Percentiles rank a stretch among this genome's conserved stretches.
Evolutionary conservation across 2,797 vertebrate species (phyloP).

Genomic region (Strix occidentalis): DNA sequence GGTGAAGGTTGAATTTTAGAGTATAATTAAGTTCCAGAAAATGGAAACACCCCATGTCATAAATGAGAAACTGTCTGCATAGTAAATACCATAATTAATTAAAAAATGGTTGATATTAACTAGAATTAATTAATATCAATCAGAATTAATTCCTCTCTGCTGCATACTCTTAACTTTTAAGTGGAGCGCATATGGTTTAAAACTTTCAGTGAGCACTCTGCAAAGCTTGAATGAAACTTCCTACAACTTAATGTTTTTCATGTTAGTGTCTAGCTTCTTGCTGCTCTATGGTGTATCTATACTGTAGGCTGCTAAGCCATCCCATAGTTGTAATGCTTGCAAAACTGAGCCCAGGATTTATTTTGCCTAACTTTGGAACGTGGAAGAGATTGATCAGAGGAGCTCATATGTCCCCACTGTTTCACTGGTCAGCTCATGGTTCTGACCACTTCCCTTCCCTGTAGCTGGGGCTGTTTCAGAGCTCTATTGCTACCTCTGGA

Average conservation of each 20-base stretch:
- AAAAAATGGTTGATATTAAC: neutral
- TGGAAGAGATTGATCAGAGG: neutral
- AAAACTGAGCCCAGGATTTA: neutral
- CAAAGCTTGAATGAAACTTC: neutral
- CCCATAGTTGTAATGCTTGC: neutral
- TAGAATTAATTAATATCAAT: neutral
- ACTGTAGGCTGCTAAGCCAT: neutral
- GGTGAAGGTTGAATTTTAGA: neutral
- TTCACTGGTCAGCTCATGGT: neutral
- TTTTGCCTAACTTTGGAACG: neutral
- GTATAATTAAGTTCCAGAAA: neutral
- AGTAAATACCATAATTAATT: conserved; percentile 2
- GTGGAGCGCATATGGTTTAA: neutral
- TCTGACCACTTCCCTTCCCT: neutral
- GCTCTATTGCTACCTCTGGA: neutral
- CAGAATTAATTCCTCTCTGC: neutral
- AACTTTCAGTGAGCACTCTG: neutral
- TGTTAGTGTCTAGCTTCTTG: neutral
- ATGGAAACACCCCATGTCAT: neutral
- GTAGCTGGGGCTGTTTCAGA: neutral
- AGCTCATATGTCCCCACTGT: accelerated
- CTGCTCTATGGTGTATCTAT: accelerated
- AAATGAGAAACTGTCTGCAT: neutral
- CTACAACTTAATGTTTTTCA: neutral
- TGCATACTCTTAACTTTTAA: neutral